phyloP scores from a whole-genome alignment of 1,140 invertebrate species.

The Papilio glaucus region DNA sequence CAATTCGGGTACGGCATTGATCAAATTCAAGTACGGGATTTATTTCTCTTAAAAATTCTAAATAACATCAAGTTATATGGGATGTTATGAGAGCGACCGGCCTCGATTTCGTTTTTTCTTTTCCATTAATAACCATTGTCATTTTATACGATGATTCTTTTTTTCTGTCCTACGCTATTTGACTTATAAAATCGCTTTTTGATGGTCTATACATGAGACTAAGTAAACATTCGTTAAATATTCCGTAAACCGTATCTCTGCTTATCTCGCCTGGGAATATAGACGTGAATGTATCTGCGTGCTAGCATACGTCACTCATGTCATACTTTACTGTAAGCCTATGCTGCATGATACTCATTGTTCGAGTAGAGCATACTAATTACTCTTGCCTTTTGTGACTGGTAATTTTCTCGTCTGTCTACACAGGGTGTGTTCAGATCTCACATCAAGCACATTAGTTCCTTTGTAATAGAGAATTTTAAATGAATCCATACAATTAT shows the following conservation, averaged over 20 bases:
- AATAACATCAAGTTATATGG: too few species aligned
- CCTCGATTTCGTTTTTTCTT: too few species aligned
- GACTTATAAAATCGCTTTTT: too few species aligned
- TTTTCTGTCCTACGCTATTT: too few species aligned
- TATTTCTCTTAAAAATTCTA: too few species aligned
- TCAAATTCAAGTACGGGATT: too few species aligned
- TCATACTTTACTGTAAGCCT: neutral
- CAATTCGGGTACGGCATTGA: too few species aligned
- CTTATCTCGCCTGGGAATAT: neutral
- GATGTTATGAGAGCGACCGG: too few species aligned
- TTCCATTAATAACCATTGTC: too few species aligned
- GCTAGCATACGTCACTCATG: conserved; percentile 1
- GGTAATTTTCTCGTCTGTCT: conserved; percentile 24
- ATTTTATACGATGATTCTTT: too few species aligned
- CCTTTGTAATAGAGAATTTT: conserved; percentile 14
- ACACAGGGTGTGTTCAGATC: conserved; percentile 3
- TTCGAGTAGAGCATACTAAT: conserved; percentile 20
- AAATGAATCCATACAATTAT: neutral
- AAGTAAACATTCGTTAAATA: neutral
- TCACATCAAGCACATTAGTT: conserved; percentile 22
- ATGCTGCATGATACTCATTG: conserved; percentile 4
- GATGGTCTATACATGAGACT: too few species aligned
- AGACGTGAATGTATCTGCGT: neutral
- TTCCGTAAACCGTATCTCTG: neutral
- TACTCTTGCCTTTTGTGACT: conserved; percentile 29